Conservation (phyloP, 2,797 vertebrate genomes). For the Heteromormyrus szaboi region DNA sequence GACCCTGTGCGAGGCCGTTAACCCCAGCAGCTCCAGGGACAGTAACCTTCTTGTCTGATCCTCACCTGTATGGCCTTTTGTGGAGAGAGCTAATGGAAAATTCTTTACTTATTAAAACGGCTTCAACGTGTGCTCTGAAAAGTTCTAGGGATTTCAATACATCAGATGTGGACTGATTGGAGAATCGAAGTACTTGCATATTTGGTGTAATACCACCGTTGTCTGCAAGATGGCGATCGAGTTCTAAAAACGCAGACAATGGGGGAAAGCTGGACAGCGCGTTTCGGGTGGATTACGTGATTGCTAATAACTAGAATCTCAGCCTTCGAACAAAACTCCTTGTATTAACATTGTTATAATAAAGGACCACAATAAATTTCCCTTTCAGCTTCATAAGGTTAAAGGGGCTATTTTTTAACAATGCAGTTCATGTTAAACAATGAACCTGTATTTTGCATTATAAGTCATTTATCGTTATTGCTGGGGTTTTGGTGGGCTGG, state of each 20-base stretch:
- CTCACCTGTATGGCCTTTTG: not conserved
- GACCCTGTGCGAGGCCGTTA: not conserved
- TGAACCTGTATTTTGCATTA: not conserved
- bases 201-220: constrained; percentile 44
- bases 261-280: not conserved
- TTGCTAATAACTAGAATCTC: not conserved
- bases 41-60: not conserved
- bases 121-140: not conserved
- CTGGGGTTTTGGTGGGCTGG: not conserved
- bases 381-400: not conserved
- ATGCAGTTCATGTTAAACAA: not conserved
- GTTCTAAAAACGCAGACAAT: constrained; percentile 27
- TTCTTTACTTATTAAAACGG: not conserved
- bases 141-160: not conserved
- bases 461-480: not conserved
- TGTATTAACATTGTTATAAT: not conserved
- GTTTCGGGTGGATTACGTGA: not conserved
- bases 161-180: not conserved
- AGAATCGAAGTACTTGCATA: not conserved
- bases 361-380: not conserved
- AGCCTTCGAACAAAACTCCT: not conserved
- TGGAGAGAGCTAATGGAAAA: not conserved
- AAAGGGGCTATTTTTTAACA: not conserved
- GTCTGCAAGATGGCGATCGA: constrained; percentile 61
- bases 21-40: not conserved